Conservation (phyloP, 92 coral and sea anemone species). For the Siderastrea siderea region DNA sequence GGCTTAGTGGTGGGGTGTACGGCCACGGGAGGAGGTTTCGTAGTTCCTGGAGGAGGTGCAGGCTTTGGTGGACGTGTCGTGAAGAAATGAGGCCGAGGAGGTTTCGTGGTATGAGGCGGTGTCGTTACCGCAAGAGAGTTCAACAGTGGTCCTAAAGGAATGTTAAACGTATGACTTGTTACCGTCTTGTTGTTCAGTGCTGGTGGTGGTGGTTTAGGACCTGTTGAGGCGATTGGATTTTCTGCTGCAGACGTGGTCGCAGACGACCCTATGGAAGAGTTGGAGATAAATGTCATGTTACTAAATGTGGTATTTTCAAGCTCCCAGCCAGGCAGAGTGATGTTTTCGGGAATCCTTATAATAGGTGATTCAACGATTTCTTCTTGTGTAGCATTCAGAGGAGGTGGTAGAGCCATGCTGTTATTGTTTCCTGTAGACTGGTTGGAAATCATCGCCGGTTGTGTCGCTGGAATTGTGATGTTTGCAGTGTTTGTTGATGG, state of each 20-base stretch:
- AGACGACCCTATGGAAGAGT: constrained; percentile 8
- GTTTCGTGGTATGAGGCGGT: neutral
- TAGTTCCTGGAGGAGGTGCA: constrained; percentile 11
- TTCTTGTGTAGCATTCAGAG: neutral
- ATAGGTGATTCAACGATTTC: neutral
- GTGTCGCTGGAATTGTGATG: neutral
- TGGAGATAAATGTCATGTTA: neutral
- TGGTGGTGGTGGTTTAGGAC: neutral
- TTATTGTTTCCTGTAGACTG: neutral
- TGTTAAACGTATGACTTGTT: constrained; percentile 9
- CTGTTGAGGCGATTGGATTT: constrained; percentile 2
- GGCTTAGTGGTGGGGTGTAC: constrained; percentile 2
- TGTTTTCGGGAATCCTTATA: constrained; percentile 16
- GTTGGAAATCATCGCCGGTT: neutral
- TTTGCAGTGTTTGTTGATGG: neutral
- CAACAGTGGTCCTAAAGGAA: constrained; percentile 5
- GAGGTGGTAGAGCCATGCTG: neutral
- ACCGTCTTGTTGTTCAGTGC: neutral
- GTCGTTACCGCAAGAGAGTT: constrained; percentile 16
- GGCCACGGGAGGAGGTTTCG: constrained; percentile 25
- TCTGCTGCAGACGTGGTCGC: neutral
- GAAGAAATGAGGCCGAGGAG: constrained; percentile 17
- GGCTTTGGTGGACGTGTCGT: constrained; percentile 28
- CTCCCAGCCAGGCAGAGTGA: constrained; percentile 29
- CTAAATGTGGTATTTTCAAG: constrained; percentile 16